Conservation (phyloP, 1,140 invertebrate species). For the Ips typographus region DNA sequence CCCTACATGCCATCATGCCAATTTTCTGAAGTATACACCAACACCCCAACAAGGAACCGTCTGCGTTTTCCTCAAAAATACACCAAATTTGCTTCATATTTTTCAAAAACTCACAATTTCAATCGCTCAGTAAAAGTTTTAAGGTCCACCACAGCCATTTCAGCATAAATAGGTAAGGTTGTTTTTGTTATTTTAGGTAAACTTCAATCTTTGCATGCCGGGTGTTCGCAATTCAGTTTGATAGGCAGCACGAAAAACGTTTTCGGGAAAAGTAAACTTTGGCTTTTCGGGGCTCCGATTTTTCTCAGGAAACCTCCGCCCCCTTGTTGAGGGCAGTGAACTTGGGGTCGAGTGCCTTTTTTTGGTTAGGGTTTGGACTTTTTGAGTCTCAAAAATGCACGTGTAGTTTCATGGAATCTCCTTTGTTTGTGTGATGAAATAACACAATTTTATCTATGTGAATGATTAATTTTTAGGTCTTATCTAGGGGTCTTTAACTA, state of each 20-base stretch:
- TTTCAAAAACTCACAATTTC: slow-evolving; percentile 5
- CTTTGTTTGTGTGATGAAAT: slow-evolving; percentile 39
- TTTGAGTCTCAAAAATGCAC: slow-evolving; percentile 13
- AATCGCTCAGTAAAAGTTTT: slow-evolving; percentile 4
- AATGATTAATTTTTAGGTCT: slow-evolving; percentile 15
- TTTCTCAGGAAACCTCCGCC: neutral
- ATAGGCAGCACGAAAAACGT: slow-evolving; percentile 18
- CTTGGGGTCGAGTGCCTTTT: slow-evolving; percentile 8
- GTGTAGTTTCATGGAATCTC: slow-evolving; percentile 41
- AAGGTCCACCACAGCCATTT: neutral
- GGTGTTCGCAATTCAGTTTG: slow-evolving; percentile 18
- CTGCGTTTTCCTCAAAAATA: slow-evolving; percentile 28
- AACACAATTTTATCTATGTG: slow-evolving; percentile 15
- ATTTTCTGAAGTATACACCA: slow-evolving; percentile 39
- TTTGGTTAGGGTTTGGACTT: neutral
- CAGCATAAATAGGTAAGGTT: slow-evolving; percentile 33
- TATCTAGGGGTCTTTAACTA: neutral
- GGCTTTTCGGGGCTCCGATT: neutral
- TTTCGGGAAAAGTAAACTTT: slow-evolving; percentile 1
- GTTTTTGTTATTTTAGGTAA: slow-evolving; percentile 16
- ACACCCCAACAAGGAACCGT: slow-evolving; percentile 17
- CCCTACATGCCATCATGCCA: slow-evolving; percentile 40
- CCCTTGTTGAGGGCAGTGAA: slow-evolving; percentile 4
- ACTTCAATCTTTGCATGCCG: slow-evolving; percentile 33
- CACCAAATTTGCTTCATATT: slow-evolving; percentile 29